Evolutionary conservation across 1,140 invertebrate genomes (phyloP).

Genomic region (Protaetia brevitarsis): DNA sequence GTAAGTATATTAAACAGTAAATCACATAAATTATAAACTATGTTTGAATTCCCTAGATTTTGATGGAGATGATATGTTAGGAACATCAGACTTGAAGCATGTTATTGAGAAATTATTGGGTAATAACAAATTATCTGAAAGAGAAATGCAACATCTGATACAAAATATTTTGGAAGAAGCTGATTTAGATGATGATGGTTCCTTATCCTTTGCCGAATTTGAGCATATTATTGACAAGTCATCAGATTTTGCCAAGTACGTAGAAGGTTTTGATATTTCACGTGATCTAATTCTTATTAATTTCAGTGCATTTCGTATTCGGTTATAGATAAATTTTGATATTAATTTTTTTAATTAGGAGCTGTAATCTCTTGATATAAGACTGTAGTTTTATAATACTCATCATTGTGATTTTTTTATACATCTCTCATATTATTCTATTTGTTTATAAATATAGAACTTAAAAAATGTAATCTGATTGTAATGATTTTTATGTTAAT

Average conservation of each 20-base stretch:
- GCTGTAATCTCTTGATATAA: too few species aligned
- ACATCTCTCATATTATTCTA: neutral
- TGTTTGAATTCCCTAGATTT: slow-evolving; percentile 67
- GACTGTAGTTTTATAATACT: too few species aligned
- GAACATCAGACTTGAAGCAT: slow-evolving; percentile 69
- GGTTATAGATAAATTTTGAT: slow-evolving; percentile 32
- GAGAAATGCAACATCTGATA: slow-evolving; percentile 67
- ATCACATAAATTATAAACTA: neutral
- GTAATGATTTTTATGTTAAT: too few species aligned
- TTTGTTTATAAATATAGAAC: too few species aligned
- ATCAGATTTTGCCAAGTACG: slow-evolving; percentile 82
- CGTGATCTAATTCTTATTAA: neutral
- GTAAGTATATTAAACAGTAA: slow-evolving; percentile 52
- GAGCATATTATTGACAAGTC: slow-evolving; percentile 92
- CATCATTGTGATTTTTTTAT: slow-evolving; percentile 16
- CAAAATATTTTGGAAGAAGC: slow-evolving; percentile 84
- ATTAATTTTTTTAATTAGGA: neutral
- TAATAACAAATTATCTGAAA: slow-evolving; percentile 60
- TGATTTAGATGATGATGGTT: slow-evolving; percentile 89
- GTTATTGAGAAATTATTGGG: slow-evolving; percentile 70
- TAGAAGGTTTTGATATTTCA: slow-evolving; percentile 9
- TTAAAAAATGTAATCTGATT: slow-evolving; percentile 8
- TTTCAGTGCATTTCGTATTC: slow-evolving; percentile 39
- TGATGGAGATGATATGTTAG: slow-evolving; percentile 88
- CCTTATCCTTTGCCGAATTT: slow-evolving; percentile 90